A percentile compares a stretch with the other conserved stretches of the same genome.
Conservation (phyloP, 2,888 invertebrate genomes). For the Agrotis puta region DNA sequence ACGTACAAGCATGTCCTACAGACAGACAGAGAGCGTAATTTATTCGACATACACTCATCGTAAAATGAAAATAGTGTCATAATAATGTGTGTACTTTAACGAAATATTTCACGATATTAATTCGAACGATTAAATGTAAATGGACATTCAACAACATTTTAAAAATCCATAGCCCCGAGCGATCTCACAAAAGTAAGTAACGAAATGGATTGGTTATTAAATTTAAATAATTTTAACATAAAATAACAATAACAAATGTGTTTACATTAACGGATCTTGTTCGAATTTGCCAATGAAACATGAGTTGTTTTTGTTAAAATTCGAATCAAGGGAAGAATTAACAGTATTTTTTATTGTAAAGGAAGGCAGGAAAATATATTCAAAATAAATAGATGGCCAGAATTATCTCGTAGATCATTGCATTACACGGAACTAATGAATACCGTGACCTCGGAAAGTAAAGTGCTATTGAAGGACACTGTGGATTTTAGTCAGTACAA, state of each 20-base stretch:
- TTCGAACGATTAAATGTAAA: neutral
- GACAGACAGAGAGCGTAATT: neutral
- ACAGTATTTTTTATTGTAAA: slow-evolving; percentile 11
- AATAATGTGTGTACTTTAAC: neutral
- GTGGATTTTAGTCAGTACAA: no score
- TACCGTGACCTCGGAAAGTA: no score
- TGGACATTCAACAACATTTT: neutral
- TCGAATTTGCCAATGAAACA: slow-evolving; percentile 19
- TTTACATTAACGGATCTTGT: slow-evolving; percentile 18
- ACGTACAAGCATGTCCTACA: no score
- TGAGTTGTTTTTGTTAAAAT: slow-evolving; percentile 21
- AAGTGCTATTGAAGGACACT: no score
- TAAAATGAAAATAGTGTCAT: no score
- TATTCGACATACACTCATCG: neutral
- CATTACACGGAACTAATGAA: no score
- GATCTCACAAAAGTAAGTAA: slow-evolving; percentile 19
- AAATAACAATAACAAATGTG: slow-evolving; percentile 26
- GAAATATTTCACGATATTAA: neutral
- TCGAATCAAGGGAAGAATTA: neutral
- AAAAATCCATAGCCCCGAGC: slow-evolving; percentile 2
- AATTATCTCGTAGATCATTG: neutral
- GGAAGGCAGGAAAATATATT: neutral
- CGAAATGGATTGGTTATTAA: slow-evolving; percentile 25
- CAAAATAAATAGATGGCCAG: neutral
- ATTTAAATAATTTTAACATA: slow-evolving; percentile 39